phyloP scores from a whole-genome alignment of 2,113 vertebrate genomes.

The Brevimyrus niger region DNA sequence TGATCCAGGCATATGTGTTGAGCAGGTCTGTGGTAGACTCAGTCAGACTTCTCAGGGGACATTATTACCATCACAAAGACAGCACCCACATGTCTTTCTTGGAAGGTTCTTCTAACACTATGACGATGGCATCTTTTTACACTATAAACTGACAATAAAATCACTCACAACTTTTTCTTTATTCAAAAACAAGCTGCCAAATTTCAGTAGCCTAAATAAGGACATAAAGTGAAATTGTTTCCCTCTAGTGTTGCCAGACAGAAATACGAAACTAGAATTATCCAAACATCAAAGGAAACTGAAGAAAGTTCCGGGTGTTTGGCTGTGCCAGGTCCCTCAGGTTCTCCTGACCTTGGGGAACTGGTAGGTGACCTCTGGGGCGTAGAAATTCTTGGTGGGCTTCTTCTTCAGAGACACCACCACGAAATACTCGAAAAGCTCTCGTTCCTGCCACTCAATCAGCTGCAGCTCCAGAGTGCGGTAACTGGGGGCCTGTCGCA shows the following conservation, averaged over 20 bases:
- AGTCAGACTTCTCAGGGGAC: background rate
- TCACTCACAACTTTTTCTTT: background rate
- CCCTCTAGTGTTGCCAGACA: background rate
- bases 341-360: slow-evolving; percentile 85
- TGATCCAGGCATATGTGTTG: background rate
- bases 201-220: slow-evolving; percentile 30
- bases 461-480: slow-evolving; percentile 93
- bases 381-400: slow-evolving; percentile 84
- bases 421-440: slow-evolving; percentile 96
- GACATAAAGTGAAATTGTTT: background rate
- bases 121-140: background rate
- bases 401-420: slow-evolving; percentile 96
- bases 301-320: background rate
- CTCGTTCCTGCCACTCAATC: slow-evolving; percentile 96
- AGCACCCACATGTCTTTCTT: background rate
- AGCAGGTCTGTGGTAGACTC: background rate
- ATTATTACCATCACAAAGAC: background rate
- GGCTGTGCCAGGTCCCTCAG: background rate
- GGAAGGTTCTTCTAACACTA: background rate
- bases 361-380: slow-evolving; percentile 93
- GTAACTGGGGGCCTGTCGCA: slow-evolving; percentile 90
- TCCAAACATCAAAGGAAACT: slow-evolving; percentile 22
- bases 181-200: slow-evolving; percentile 16
- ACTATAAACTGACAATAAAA: background rate
- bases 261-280: background rate